Conservation (phyloP, 1,140 invertebrate genomes). For the Drosophila kepulauana region DNA sequence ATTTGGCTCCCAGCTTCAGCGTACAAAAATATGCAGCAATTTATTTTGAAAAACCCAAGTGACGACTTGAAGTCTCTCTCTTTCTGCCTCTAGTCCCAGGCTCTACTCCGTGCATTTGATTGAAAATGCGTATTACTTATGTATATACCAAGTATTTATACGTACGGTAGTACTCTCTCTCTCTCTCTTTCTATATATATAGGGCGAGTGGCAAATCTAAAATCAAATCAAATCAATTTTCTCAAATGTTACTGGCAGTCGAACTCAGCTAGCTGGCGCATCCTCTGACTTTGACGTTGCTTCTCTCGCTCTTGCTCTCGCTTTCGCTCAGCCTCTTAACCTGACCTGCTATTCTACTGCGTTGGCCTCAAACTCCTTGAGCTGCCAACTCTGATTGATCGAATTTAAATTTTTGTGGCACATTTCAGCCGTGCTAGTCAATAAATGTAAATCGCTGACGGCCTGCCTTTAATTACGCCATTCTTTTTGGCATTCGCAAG, state of each 20-base stretch:
- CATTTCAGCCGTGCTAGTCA: conserved; percentile 63
- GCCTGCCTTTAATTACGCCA: conserved; percentile 58
- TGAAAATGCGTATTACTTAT: conserved; percentile 79
- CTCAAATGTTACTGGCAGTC: conserved; percentile 71
- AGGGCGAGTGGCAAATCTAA: conserved; percentile 76
- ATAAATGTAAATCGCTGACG: conserved; percentile 56
- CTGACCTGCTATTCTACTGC: conserved; percentile 2
- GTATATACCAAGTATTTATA: conserved; percentile 59
- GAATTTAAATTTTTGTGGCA: conserved; percentile 81
- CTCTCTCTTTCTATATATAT: conserved; percentile 29
- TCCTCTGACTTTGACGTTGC: conserved; percentile 53
- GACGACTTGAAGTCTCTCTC: conserved; percentile 32
- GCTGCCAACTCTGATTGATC: conserved; percentile 68
- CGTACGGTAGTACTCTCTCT: conserved; percentile 15
- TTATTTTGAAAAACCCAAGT: conserved; percentile 64
- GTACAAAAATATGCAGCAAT: conserved; percentile 78
- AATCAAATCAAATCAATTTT: conserved; percentile 82
- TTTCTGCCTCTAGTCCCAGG: not conserved
- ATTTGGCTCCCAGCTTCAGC: conserved; percentile 10
- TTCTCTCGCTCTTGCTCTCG: not conserved
- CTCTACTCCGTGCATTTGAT: conserved; percentile 59
- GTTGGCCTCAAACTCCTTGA: conserved; percentile 14
- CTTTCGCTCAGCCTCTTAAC: conserved; percentile 9
- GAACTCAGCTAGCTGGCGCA: conserved; percentile 36
- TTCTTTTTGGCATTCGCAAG: not conserved